Evolutionary conservation across 2,113 vertebrate species (phyloP), one percentile per base, ranked within the genome.

Genomic region (Daubentonia madagascariensis): DNA sequence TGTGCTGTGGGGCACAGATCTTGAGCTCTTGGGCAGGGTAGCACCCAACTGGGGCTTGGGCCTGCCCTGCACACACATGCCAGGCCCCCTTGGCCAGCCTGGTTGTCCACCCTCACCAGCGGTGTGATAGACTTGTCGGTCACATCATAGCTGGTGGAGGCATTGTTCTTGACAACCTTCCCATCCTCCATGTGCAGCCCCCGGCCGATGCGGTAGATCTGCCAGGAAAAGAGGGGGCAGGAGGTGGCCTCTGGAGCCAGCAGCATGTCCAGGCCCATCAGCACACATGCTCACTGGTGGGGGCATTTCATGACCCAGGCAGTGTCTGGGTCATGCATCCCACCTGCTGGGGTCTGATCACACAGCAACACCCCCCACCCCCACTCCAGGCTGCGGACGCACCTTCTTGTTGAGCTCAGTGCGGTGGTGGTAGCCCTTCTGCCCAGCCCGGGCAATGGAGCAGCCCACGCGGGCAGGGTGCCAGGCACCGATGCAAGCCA

Each of bases 331-430:
- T 65, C 70, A 8, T 1, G 54, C 48, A 17, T 4, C 20, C n/a
- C 75, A 13, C 52, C n/a, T 2, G 1, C 48, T 0, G n/a, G 52
- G 12, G 12, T 30, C 25, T 37, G 14, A 18, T n/a, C 67, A 59
- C 8, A 76, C 28, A 3, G 4, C 4, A 14, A 1, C 9, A 63
- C 25, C 23, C 25, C 7, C 59, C 37, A 20, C 37, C 22, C 48
- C 40, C 4, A 0, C 32, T 37, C 50, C 6, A 48, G 30, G 20
- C 54, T 18, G 2, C 0, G 1, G 43, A n/a, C 85, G 0, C 93
- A 99, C 99, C 99, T 99, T 99, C 98, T 99, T 99, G 98, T 99
- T 99, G 98, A 99, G 97, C 95, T 99, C 99, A 0, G 99, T 99
- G 75, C 99, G 99, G 95, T 99, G 99, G 91, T 99, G 99, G 95